Conservation (phyloP, 2,797 vertebrate species). For the Gila robusta region DNA sequence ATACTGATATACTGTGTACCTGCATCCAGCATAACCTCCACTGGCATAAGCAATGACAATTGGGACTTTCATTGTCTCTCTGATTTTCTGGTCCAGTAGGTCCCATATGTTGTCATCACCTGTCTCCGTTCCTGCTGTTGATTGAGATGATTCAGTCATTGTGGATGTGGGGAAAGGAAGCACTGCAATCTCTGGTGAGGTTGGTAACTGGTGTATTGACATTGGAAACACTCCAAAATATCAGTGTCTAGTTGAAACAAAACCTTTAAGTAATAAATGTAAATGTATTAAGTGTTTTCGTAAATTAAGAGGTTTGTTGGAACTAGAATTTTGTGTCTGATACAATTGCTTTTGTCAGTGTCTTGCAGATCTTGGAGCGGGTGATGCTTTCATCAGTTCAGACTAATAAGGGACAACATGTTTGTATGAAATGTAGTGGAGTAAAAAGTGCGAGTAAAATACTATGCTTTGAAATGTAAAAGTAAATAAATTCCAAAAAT, state of each 20-base stretch:
- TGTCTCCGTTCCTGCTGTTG: neutral
- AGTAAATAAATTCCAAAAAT: neutral
- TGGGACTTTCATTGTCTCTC: neutral
- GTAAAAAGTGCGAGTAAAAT: neutral
- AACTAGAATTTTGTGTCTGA: neutral
- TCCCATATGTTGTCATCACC: slow-evolving; percentile 5
- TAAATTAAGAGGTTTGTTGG: neutral
- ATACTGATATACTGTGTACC: neutral
- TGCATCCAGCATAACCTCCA: neutral
- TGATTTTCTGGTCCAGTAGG: neutral
- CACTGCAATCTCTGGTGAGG: neutral
- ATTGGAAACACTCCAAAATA: neutral
- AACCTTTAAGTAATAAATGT: neutral
- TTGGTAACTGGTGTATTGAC: neutral
- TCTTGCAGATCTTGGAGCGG: neutral
- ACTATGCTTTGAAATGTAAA: neutral
- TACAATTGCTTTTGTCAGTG: neutral
- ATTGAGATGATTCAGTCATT: slow-evolving; percentile 3
- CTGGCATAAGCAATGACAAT: neutral
- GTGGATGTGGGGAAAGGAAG: neutral
- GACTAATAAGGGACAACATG: neutral
- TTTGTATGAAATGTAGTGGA: neutral
- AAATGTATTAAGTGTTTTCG: neutral
- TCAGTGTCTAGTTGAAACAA: neutral
- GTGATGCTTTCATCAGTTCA: neutral